Evolutionary conservation across 1,140 invertebrate genomes (phyloP).

Genomic region (Lamellibrachia luymesi): DNA sequence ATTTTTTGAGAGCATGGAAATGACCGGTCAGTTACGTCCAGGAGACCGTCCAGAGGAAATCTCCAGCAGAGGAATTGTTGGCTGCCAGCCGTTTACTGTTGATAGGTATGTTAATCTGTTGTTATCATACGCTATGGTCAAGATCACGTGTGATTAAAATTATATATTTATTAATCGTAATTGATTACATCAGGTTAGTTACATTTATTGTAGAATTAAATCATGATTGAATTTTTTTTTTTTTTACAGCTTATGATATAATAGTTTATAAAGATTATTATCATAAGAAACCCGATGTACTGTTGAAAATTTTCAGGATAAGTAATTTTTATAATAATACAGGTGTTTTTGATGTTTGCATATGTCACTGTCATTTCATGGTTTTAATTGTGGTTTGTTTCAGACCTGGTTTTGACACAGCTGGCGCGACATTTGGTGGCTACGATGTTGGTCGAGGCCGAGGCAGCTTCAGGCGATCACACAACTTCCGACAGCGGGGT

Average conservation of each 20-base stretch:
- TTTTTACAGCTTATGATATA: neutral
- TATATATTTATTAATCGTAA: neutral
- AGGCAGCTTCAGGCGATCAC: neutral
- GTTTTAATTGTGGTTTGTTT: neutral
- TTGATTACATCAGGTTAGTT: neutral
- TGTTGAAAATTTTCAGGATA: neutral
- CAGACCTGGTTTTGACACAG: slow-evolving; percentile 21
- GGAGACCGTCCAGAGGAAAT: slow-evolving; percentile 60
- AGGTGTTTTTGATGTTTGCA: neutral
- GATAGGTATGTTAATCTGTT: neutral
- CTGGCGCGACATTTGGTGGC: slow-evolving; percentile 6
- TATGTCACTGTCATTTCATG: neutral
- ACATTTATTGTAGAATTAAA: neutral
- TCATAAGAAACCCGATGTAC: neutral
- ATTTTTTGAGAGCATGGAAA: slow-evolving; percentile 87
- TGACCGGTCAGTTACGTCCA: slow-evolving; percentile 53
- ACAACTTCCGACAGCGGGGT: neutral
- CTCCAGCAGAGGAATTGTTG: slow-evolving; percentile 21
- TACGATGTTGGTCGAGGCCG: slow-evolving; percentile 11
- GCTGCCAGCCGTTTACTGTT: neutral
- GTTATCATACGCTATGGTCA: neutral
- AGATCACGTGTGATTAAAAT: neutral
- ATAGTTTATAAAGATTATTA: neutral
- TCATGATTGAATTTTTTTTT: neutral
- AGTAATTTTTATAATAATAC: neutral